These are phyloP conservation scores for Cryptoprocta ferox DNA, from an alignment of 2,797 vertebrate species.

Conservation along the genomic window DNA sequence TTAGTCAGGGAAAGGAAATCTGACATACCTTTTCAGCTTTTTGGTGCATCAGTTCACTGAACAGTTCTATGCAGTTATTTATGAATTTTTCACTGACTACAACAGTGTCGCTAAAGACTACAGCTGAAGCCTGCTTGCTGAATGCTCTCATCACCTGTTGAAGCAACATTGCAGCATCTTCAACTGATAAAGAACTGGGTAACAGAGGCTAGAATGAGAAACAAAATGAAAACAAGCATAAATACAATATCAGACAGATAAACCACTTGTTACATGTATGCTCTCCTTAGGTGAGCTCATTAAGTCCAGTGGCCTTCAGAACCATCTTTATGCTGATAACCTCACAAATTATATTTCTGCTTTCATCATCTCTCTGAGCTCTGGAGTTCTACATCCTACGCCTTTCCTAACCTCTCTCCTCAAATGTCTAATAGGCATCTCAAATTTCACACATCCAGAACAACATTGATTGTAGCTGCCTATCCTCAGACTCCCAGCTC, in stretches of 20 bases:
- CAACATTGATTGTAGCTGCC: neutral
- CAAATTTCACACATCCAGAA: neutral
- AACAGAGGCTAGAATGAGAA: conserved; percentile 90
- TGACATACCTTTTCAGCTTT: conserved; percentile 94
- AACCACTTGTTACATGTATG: neutral
- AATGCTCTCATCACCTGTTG: conserved; percentile 94
- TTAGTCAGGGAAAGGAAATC: neutral
- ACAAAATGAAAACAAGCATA: conserved; percentile 52
- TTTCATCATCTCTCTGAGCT: neutral
- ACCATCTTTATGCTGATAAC: neutral
- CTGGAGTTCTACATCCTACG: neutral
- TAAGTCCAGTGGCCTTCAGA: conserved; percentile 20
- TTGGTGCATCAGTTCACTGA: conserved; percentile 93
- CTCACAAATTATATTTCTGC: neutral
- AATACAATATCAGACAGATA: conserved; percentile 13
- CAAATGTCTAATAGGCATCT: neutral
- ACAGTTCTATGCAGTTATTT: conserved; percentile 90
- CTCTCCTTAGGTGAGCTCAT: neutral
- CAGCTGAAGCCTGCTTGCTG: conserved; percentile 88
- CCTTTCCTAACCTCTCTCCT: neutral
- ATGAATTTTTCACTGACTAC: conserved; percentile 97
- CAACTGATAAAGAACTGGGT: conserved; percentile 93
- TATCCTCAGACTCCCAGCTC: neutral
- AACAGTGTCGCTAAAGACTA: conserved; percentile 90
- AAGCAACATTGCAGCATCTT: conserved; percentile 94